Evolutionary conservation across 2,797 vertebrate species (phyloP), one percentile per base, ranked within the genome.

Genomic region (Amblyraja radiata): DNA sequence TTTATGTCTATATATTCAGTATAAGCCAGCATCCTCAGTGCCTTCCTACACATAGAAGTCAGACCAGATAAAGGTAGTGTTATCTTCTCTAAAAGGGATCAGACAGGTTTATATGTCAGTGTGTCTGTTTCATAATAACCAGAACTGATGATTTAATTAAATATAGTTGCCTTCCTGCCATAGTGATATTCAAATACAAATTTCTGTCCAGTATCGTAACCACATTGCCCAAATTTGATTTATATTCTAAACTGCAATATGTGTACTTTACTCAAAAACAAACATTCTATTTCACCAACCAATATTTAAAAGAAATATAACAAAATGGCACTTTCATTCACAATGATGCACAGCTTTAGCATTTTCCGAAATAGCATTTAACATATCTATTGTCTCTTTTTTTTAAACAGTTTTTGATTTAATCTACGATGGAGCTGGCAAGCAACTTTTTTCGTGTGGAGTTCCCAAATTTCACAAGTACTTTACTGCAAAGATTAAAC

Each of bases 391-490:
- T 95, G 93, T 90, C 94, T 94, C 94, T 0, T 94, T 93, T 96
- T 95, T 74, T 28, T 92, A 36, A 95, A 94, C 94, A 80, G 77
- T 94, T 94, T 94, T 96, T 95, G 95, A 95, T 95, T 95, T 96
- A 95, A 95, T 95, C 96, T 96, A 95, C 95, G 94, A 98, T 98
- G 97, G 97, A 98, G 96, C 95, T 97, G 94, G 97, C 97, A 93
- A 95, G 96, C 93, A 97, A 95, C 94, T 97, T 96, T 95, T 98
- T 97, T 95, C 97, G 96, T 94, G 97, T 98, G 94, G 97, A 98
- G 93, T 98, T 98, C 96, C 97, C 97, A 73, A 96, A 98, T 95
- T 98, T 98, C 95, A 97, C 97, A 86, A 97, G 95, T 94, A 97
- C 97, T 94, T 96, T 98, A 93, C 95, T 98, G 93, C 97, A 97